phyloP scores from a whole-genome alignment of 2,888 invertebrate genomes.

The Silvanus unidentatus region DNA sequence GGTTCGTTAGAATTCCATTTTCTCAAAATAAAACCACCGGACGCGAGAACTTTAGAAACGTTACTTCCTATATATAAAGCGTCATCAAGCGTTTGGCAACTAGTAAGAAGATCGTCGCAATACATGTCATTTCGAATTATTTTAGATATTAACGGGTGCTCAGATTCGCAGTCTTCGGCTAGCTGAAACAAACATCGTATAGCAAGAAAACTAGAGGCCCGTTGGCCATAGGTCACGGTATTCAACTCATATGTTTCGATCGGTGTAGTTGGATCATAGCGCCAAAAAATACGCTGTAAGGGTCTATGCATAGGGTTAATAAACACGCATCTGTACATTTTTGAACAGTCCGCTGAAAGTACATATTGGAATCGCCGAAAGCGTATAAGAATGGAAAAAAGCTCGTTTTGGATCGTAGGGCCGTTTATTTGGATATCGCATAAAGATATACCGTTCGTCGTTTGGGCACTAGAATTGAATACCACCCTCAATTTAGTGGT shows the following conservation, averaged over 20 bases:
- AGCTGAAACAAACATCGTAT: conserved; percentile 10
- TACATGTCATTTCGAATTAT: conserved; percentile 11
- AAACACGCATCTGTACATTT: conserved; percentile 10
- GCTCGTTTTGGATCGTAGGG: conserved; percentile 14
- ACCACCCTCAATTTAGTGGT: conserved; percentile 18
- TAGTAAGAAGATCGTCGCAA: conserved; percentile 14
- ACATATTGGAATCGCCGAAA: conserved; percentile 9
- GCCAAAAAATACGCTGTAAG: conserved; percentile 10
- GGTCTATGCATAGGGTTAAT: conserved; percentile 5
- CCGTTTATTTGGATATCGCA: conserved; percentile 15
- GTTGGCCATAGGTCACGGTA: conserved; percentile 11
- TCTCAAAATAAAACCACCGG: conserved; percentile 10
- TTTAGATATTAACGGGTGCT: conserved; percentile 1
- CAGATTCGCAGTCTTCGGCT: conserved; percentile 3
- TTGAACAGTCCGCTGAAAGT: conserved; percentile 8
- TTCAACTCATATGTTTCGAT: conserved; percentile 6
- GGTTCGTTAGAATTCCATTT: conserved; percentile 9
- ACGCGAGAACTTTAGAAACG: conserved; percentile 2
- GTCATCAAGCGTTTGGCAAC: conserved; percentile 7
- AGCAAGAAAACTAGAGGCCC: conserved; percentile 6
- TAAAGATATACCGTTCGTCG: conserved; percentile 13
- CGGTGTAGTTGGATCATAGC: not conserved
- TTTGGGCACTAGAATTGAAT: conserved; percentile 13
- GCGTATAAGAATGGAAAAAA: conserved; percentile 11
- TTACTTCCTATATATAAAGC: not conserved